Conservation (phyloP, 2,113 vertebrate species). For the Solenodon paradoxus region DNA sequence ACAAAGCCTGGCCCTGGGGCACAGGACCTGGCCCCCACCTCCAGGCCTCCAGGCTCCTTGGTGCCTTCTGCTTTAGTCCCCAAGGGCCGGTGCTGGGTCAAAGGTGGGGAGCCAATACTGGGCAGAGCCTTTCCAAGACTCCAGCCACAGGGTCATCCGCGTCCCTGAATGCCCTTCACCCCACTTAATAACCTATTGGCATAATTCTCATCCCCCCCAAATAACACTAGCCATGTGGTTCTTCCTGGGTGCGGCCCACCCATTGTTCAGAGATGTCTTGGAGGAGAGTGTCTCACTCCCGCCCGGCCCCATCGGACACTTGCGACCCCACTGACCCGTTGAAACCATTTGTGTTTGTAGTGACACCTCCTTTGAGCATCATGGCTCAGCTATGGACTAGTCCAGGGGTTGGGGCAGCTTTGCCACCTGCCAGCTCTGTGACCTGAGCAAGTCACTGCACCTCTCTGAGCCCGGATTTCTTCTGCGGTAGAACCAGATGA, state of each 20-base stretch:
- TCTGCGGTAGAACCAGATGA: not conserved
- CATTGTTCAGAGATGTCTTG: not conserved
- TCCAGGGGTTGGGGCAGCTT: too few relatives aligned
- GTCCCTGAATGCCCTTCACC: not conserved
- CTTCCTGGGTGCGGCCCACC: too few relatives aligned
- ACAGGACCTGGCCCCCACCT: not conserved
- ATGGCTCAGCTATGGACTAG: too few relatives aligned
- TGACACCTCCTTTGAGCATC: not conserved
- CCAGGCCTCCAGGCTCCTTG: not conserved
- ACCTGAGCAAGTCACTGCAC: not conserved
- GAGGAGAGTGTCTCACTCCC: too few relatives aligned
- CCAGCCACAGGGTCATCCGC: rapidly evolving
- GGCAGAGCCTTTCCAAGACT: not conserved
- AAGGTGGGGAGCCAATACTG: too few relatives aligned
- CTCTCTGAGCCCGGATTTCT: not conserved
- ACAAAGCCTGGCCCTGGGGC: conserved; percentile 4
- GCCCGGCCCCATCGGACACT: too few relatives aligned
- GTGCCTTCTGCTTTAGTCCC: not conserved
- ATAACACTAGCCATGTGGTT: not conserved
- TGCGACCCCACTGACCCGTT: not conserved
- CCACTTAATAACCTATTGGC: not conserved
- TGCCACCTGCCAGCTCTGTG: not conserved
- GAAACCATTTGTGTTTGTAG: not conserved
- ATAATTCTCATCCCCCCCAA: not conserved
- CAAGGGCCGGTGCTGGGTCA: not conserved